Base-by-base conservation (phyloP, 2,113 vertebrate species). In the Centropus unirufus region DNA sequence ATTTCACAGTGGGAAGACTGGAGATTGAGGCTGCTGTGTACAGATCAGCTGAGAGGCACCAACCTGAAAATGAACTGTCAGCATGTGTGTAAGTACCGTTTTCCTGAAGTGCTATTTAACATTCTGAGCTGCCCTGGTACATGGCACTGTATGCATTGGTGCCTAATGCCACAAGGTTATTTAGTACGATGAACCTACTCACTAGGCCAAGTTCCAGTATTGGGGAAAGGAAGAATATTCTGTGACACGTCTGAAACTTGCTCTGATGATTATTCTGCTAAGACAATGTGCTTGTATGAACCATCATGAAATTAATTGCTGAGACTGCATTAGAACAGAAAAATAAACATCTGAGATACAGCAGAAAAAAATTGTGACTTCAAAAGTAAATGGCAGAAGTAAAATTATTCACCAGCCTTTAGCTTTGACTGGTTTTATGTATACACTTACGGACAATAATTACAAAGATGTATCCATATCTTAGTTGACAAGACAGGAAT, bases 41-140 rank as follows among this genome's bases (percentile, higher is more conserved):
- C 24, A 21, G 82, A 97, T 83, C 90, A 87, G 75, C 83, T 70
- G 20, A 91, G 92, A 95, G 89, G 76, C 67, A 97, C 95, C 96
- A 96, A 93, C 93, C 94, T 97, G 96, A 96, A 98, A 98, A 98
- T 95, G 97, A 98, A 97, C 97, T 98, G 96, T 95, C 98, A 98
- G 97, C 96, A 87, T 95, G 93, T 94, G 92, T 96, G 89, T 95
- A 97, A 97, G 98, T 96, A 97, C 77, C 34, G 27, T 95, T 95
- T 94, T 95, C 74, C 93, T 90, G 86, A 95, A 96, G 93, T 30
- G 27, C 89, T 97, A 95, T 93, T 96, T 96, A 97, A 90, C 47
- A 85, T 78, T 92, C 23, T 3, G 61, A 66, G 55, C 73, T 93
- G n/a, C 36, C 79, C 75, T 78, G 66, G 55, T 52, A 59, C 32